Percentiles rank a stretch among this genome's conserved stretches.
These are phyloP conservation scores for Poeciliopsis turneri DNA, from an alignment of 2,797 vertebrate genomes.

Conservation along the genomic window DNA sequence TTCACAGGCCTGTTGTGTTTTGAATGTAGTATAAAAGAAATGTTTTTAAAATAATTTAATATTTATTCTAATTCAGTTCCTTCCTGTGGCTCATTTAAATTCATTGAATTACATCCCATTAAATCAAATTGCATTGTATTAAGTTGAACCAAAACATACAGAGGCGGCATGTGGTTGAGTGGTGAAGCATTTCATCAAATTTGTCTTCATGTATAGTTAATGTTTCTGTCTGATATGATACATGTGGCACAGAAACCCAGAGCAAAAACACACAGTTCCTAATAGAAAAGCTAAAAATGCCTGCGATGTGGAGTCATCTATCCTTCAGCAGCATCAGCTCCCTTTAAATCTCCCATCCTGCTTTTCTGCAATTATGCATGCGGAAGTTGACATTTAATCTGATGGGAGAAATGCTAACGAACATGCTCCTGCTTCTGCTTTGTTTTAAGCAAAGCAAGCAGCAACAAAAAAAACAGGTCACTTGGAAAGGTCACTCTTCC, in stretches of 20 bases:
- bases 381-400: conserved; percentile 79
- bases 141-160: background rate
- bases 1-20: background rate
- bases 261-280: conserved; percentile 10
- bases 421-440: conserved; percentile 76
- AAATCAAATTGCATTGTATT: background rate
- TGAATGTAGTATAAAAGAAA: background rate
- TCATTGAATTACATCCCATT: background rate
- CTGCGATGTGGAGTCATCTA: conserved; percentile 43
- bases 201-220: background rate
- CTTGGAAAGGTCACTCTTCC: conserved; percentile 80
- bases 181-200: background rate
- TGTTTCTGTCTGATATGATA: background rate
- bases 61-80: background rate
- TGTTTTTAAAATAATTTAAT: background rate
- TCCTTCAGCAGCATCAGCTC: conserved; percentile 63
- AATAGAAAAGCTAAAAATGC: conserved; percentile 30
- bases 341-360: conserved; percentile 53
- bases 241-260: background rate
- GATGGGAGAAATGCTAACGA: conserved; percentile 75
- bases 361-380: conserved; percentile 75
- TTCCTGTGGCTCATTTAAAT: background rate
- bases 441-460: conserved; percentile 61
- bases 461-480: conserved; percentile 55
- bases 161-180: background rate